These are phyloP conservation scores for Crypturellus undulatus DNA, from an alignment of 2,113 vertebrate genomes.

Conservation along the genomic window DNA sequence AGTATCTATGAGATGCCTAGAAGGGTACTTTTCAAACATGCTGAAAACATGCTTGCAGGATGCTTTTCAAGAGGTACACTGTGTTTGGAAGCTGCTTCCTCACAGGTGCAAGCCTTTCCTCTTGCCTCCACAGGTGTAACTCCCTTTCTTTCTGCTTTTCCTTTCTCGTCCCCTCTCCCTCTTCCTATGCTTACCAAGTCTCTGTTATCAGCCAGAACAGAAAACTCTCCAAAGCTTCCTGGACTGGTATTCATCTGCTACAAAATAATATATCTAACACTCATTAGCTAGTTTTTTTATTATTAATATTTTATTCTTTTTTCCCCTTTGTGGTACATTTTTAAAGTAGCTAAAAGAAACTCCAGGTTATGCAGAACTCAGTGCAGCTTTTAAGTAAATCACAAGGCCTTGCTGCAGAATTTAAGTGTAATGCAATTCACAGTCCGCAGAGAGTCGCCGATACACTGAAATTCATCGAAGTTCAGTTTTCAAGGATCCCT, in stretches of 20 bases:
- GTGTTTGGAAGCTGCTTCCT: neutral
- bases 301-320: neutral
- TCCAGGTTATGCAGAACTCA: neutral
- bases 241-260: neutral
- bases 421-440: neutral
- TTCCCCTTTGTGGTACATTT: neutral
- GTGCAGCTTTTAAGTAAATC: neutral
- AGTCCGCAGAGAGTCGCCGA: neutral
- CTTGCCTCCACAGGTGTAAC: neutral
- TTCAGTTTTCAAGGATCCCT: neutral
- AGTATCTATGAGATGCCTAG: neutral
- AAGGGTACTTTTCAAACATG: rapidly evolving
- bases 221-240: neutral
- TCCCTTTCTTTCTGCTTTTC: neutral
- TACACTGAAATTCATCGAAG: neutral
- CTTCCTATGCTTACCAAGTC: neutral
- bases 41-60: too few relatives aligned
- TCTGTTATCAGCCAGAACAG: neutral
- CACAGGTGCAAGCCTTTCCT: rapidly evolving
- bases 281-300: neutral
- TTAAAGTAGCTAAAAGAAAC: neutral
- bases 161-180: neutral
- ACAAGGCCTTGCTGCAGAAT: neutral
- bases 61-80: neutral
- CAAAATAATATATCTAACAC: neutral